Evolutionary conservation across 2,113 vertebrate genomes (phyloP).

Genomic region (Silurus meridionalis): DNA sequence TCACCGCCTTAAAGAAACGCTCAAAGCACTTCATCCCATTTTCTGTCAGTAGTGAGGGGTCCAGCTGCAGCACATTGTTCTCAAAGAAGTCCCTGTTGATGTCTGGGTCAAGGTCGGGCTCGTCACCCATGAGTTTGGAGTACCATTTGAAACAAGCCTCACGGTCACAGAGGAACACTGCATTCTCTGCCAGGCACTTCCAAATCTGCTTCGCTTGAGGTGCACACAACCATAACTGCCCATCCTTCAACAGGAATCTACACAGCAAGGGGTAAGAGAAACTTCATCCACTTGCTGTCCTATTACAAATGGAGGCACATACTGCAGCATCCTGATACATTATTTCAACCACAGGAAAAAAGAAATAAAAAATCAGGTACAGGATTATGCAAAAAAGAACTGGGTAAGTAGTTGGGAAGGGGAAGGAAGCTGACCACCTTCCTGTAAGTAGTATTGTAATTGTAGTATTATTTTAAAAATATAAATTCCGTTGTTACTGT

Average conservation of each 20-base stretch:
- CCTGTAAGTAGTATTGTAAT: too few species aligned
- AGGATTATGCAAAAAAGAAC: too few species aligned
- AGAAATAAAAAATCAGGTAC: too few species aligned
- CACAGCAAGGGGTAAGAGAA: background rate
- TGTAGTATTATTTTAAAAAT: too few species aligned
- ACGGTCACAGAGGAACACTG: constrained; percentile 95
- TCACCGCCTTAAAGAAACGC: constrained; percentile 98
- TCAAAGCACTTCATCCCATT: constrained; percentile 99
- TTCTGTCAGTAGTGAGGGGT: constrained; percentile 95
- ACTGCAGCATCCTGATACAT: background rate
- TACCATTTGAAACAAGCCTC: constrained; percentile 99
- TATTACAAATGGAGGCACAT: background rate
- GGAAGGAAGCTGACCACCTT: too few species aligned
- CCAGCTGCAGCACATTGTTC: constrained; percentile 97
- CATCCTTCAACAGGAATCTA: constrained; percentile 97
- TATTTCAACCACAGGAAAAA: background rate
- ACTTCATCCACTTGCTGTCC: background rate
- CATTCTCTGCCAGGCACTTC: constrained; percentile 98
- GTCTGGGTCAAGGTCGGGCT: constrained; percentile 97
- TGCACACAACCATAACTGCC: constrained; percentile 96
- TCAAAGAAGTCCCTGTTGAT: constrained; percentile 99
- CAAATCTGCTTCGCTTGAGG: constrained; percentile 99
- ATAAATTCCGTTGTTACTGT: too few species aligned
- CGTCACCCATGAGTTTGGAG: constrained; percentile 98
- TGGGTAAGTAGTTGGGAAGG: too few species aligned